Evolutionary conservation across 2,797 vertebrate genomes (phyloP), one percentile per base, ranked within the genome.

Genomic region (Tamandua tetradactyla): DNA sequence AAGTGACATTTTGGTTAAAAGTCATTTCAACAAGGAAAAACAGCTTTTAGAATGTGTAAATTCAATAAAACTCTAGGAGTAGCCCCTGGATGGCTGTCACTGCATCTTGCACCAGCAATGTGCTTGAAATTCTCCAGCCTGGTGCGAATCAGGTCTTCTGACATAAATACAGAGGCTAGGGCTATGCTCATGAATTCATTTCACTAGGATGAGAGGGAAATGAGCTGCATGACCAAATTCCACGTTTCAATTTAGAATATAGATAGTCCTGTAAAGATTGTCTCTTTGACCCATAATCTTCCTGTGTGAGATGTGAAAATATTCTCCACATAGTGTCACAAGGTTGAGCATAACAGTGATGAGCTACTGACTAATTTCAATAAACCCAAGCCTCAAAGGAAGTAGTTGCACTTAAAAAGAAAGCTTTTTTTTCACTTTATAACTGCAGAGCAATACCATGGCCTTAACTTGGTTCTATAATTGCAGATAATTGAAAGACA

Each of bases 1-100:
- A 93, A 86, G 79, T 91, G 92, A 89, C 78, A 15, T 94, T 95
- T 94, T 90, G 55, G 87, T 85, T 95, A 89, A 92, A 97, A 95
- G 89, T 93, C 64, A 83, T 87, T 84, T 91, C 91, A 88, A 82
- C 62, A 66, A 42, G 93, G 88, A 87, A 95, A 91, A 85, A 61
- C 40, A 83, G 69, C 62, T 87, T 95, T 92, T 62, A 71, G 57
- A 82, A 89, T 79, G 74, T 87, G 57, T 86, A 30, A 47, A 78
- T 37, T 93, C 78, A 44, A 40, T 68, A 88, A 86, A 89, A 87
- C 69, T 78, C 69, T 14, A 68, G 90, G 69, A 47, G 49, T 10
- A 7, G 62, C 44, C 22, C 69, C 13, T 7, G 35, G 52, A 25
- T 47, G 32, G 44, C 35, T 66, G 61, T 80, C 71, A 13, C 9